These are phyloP conservation scores for Orbicella faveolata DNA, from an alignment of 64 coral and sea anemone species.

Conservation along the genomic window DNA sequence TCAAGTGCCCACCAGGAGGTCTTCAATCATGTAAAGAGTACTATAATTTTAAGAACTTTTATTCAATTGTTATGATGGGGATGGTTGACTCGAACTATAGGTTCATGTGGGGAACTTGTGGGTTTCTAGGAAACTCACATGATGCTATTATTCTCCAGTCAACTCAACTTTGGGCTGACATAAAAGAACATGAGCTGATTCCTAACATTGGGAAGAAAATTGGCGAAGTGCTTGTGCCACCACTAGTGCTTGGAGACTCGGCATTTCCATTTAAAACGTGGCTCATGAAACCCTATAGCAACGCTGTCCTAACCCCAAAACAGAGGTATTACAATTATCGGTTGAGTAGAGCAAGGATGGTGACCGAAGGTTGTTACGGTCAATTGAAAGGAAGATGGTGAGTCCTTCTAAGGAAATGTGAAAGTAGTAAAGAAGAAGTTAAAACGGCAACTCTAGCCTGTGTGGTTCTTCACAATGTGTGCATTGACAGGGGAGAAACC, in stretches of 20 bases:
- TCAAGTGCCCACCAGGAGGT: slow-evolving; percentile 49
- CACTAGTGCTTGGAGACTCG: slow-evolving; percentile 45
- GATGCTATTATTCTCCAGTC: slow-evolving; percentile 34
- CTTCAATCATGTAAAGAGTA: slow-evolving; percentile 20
- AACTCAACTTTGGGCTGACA: slow-evolving; percentile 18
- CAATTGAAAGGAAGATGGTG: slow-evolving; percentile 52
- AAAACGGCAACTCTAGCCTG: not conserved
- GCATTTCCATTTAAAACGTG: slow-evolving; percentile 29
- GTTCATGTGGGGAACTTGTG: slow-evolving; percentile 40
- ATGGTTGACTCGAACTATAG: slow-evolving; percentile 51
- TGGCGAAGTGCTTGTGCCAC: slow-evolving; percentile 2
- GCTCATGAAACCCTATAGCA: slow-evolving; percentile 43
- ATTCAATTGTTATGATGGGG: slow-evolving; percentile 46
- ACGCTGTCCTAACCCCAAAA: slow-evolving; percentile 13
- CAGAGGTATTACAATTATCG: slow-evolving; percentile 23
- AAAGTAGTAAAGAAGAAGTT: slow-evolving; percentile 17
- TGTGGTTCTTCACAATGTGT: slow-evolving; percentile 48
- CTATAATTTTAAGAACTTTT: slow-evolving; percentile 56
- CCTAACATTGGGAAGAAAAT: slow-evolving; percentile 37
- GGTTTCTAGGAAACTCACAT: slow-evolving; percentile 41
- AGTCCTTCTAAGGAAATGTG: slow-evolving; percentile 34
- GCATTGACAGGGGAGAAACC: slow-evolving; percentile 12
- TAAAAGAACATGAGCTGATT: not conserved
- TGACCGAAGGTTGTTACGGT: slow-evolving; percentile 35
- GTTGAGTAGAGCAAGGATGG: slow-evolving; percentile 27